Base-by-base conservation (phyloP, 2,888 invertebrate species). In the Acrobasis suavella region DNA sequence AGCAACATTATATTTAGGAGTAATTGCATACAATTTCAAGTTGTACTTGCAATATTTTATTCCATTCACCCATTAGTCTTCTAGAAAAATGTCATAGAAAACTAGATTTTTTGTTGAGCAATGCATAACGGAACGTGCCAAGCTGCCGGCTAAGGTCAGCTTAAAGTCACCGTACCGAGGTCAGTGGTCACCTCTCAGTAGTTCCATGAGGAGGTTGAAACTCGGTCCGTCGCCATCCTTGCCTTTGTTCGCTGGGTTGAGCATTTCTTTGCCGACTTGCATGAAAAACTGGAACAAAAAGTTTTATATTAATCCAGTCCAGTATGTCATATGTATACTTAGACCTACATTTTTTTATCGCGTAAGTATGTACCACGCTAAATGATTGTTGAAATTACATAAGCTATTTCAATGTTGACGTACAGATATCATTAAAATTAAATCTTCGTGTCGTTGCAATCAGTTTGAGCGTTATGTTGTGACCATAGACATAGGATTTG, bases 131-230 rank as follows among this genome's bases (percentile, higher is more conserved):
- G 12, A 16, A 12, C 50, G n/a, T 9, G 38, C 9, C 59, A 12
- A 49, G 58, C 2, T 22, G 14, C 46, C 9, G 22, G n/a, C 49
- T 9, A 32, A 46, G 46, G 32, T 58, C 46, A 56, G 16, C 42
- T 51, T 16, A 17, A 50, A 51, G 58, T 22, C 9, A 14, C 38
- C 15, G n/a, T 2, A 3, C 62, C 64, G 60, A 68, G 70, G 79
- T 95, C 93, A 97, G 92, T 98, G 98, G 93, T 98, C 98, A 78
- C 98, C 98, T 78, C 98, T 94, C 69, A 99, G 93, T 65, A 99
- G 94, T 93, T 99, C 99, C 96, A 98, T 98, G 72, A 99, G 94
- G 76, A 99, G 94, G 88, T 98, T 98, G 93, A 98, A 98, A 81
- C 96, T 96, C 65, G 96, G 96, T 64, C 97, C 96, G 78, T 97